A percentile compares a stretch with the other conserved stretches of the same genome.
Conservation (phyloP, 2,797 vertebrate genomes). For the Lagocephalus sceleratus region DNA sequence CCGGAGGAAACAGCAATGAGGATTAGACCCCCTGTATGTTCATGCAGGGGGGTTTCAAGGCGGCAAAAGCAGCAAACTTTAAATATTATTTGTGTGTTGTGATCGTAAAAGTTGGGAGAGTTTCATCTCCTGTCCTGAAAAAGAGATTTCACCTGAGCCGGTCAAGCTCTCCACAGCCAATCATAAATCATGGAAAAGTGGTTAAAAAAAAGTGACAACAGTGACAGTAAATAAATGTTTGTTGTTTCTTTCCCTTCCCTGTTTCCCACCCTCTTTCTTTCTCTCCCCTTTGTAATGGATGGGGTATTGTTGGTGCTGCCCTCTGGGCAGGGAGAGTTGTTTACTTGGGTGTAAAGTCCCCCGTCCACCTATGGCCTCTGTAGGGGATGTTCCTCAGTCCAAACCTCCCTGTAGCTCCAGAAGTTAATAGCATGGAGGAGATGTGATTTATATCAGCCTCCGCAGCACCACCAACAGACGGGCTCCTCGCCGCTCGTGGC, state of each 20-base stretch:
- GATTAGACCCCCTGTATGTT: not conserved
- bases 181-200: slow-evolving; percentile 70
- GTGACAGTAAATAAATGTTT: slow-evolving; percentile 77
- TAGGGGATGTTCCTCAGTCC: slow-evolving; percentile 71
- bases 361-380: slow-evolving; percentile 68
- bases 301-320: slow-evolving; percentile 69
- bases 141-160: slow-evolving; percentile 52
- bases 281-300: slow-evolving; percentile 70
- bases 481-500: slow-evolving; percentile 64
- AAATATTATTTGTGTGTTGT: slow-evolving; percentile 3
- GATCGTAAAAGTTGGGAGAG: slow-evolving; percentile 5
- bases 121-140: slow-evolving; percentile 13
- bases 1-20: not conserved
- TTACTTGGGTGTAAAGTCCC: slow-evolving; percentile 72
- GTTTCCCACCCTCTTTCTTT: slow-evolving; percentile 58
- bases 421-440: slow-evolving; percentile 70
- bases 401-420: slow-evolving; percentile 67
- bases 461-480: slow-evolving; percentile 62
- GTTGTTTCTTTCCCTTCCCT: slow-evolving; percentile 66
- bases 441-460: slow-evolving; percentile 70
- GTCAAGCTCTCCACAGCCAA: slow-evolving; percentile 60
- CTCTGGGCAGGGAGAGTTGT: slow-evolving; percentile 75
- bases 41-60: not conserved
- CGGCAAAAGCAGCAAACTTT: not conserved
- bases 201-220: slow-evolving; percentile 63